Evolutionary conservation across 2,888 invertebrate species (phyloP), one percentile per base, ranked within the genome.

Genomic region (Diadegma fenestrale): DNA sequence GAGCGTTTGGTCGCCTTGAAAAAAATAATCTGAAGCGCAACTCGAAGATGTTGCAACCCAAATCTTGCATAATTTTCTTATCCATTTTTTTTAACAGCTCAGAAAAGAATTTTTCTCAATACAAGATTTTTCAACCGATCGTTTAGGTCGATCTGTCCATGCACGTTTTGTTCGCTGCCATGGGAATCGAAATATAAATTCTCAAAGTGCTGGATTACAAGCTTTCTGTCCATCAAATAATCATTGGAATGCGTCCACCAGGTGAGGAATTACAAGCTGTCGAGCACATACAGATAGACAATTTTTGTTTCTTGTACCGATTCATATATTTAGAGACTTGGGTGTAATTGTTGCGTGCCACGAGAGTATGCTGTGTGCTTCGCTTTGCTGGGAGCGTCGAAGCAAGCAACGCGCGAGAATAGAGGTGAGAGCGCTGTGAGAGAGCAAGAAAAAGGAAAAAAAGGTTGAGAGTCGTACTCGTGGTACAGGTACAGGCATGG

Each of bases 401-500:
- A 77, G 26, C 66, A 45, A 64, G 64, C 33, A 83, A 43, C 51
- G 51, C 45, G 73, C 54, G 61, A 78, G 71, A 68, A 71, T 71
- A 69, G 79, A 81, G 78, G 69, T 63, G 51, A 81, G 48, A 69
- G 33, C 68, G 61, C 58, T 61, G 61, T 33, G 73, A 45, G 73
- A 72, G 72, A 43, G 14, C 75, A 51, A 71, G 66, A 26, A n/a
- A 22, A 45, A 51, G 78, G 63, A 73, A 81, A 81, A 83, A 75
- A 83, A 88, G 87, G 88, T 87, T 86, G 87, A 85, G 87, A 89
- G 86, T 88, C 86, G 86, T 88, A 89, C 88, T 79, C 48, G 79
- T 76, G 82, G 80, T 80, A 85, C 90, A 88, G 87, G 89, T 89
- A 85, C 79, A 90, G 90, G 89, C 90, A 90, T 87, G 91, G 90